A percentile compares a stretch with the other conserved stretches of the same genome.
Conservation (phyloP, 1,140 invertebrate species). For the Batillaria attramentaria region DNA sequence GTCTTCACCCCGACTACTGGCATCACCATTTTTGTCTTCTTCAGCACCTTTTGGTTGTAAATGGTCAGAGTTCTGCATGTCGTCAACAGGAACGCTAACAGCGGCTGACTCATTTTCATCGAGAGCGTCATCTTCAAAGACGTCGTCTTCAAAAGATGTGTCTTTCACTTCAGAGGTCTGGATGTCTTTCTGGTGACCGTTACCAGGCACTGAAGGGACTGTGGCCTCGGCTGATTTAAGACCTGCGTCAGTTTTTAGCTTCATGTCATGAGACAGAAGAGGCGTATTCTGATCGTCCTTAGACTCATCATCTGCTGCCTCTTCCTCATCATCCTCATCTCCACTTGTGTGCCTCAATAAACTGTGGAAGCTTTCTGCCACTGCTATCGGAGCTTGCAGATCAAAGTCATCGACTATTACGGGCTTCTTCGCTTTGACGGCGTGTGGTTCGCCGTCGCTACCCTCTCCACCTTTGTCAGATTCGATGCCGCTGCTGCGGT, state of each 20-base stretch:
- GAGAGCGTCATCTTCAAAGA: not conserved
- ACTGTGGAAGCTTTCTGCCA: constrained; percentile 29
- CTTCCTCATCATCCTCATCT: constrained; percentile 24
- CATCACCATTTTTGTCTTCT: not conserved
- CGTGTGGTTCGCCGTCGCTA: not conserved
- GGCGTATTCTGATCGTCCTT: no score
- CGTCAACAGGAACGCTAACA: not conserved
- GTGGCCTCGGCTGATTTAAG: no score
- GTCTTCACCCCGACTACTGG: not conserved
- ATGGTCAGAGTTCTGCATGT: not conserved
- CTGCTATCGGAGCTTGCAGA: not conserved
- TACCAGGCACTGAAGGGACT: no score
- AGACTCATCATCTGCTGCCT: constrained; percentile 13
- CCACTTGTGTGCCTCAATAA: not conserved
- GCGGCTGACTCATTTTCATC: not conserved
- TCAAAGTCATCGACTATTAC: not conserved
- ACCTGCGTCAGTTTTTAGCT: no score
- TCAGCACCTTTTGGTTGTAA: not conserved
- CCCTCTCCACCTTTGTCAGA: not conserved
- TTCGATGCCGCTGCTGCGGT: constrained; percentile 11
- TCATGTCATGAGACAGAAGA: no score
- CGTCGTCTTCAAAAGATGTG: constrained; percentile 11
- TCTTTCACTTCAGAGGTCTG: not conserved
- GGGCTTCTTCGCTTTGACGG: not conserved
- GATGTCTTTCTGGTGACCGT: no score